Base-by-base conservation (phyloP, 2,797 vertebrate species). In the Phoeniculus purpureus region DNA sequence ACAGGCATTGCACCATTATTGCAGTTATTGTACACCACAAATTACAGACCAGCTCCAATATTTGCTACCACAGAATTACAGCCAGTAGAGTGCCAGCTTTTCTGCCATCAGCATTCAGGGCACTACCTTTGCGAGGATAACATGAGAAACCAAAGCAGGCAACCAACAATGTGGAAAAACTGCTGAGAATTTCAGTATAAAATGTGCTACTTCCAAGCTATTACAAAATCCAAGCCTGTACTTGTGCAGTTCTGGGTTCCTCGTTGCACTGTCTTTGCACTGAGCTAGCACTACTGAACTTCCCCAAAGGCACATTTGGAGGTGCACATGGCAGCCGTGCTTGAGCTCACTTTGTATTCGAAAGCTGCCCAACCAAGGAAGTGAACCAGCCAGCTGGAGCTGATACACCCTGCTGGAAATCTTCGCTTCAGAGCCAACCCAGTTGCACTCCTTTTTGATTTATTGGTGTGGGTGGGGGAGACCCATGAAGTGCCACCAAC, bases 11-110 rank as follows among this genome's bases (percentile, higher is more conserved):
- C 65, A 85, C 37, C 29, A 72, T 91, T 92, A 93, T 65, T 75
- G 52, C 70, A 70, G 67, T 89, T 94, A 93, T 60, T 73, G 56
- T 83, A 87, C 65, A 85, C 62, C 71, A 89, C 87, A 92, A 93
- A 93, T 90, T 91, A 85, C 62, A 90, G 72, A 61, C 65, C 43
- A 0, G 9, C 15, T 92, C 32, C 37, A 79, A 37, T 90, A 88
- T 86, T 86, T 76, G 31, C 80, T 87, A 60, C 77, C 29, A 27
- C 7, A 70, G 84, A 86, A 94, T 86, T 92, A 85, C 50, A 79
- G 59, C 71, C 32, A 37, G 5, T 23, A 48, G 60, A 72, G 52
- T 16, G 59, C 77, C 90, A 87, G 50, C 51, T 73, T 91, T 87
- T 75, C 55, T 70, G 21, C 27, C 83, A 89, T 87, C 82, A 89